Percentiles rank a stretch among this genome's conserved stretches.
Conservation (phyloP, 2,888 invertebrate species). For the Branchellion lobata region DNA sequence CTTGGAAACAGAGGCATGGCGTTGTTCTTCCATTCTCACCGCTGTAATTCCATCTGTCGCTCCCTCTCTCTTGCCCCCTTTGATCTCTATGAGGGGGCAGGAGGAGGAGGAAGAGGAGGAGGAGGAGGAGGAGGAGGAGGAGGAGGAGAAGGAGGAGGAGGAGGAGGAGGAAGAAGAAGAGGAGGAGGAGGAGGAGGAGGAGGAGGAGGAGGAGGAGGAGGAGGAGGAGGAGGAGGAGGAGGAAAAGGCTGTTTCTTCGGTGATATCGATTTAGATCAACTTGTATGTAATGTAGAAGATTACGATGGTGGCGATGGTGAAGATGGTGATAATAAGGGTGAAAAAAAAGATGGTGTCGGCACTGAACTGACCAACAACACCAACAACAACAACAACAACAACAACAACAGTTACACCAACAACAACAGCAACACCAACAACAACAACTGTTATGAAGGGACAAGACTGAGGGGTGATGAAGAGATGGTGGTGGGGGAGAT, state of each 20-base stretch:
- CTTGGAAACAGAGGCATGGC: constrained; percentile 65
- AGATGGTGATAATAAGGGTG: no score
- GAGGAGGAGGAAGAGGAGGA: constrained; percentile 56
- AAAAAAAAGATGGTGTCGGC: no score
- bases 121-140: constrained; percentile 44
- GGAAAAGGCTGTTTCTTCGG: not conserved
- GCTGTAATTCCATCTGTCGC: constrained; percentile 66
- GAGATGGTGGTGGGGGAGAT: no score
- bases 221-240: constrained; percentile 34
- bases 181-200: not conserved
- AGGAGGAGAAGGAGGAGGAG: not conserved
- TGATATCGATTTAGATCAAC: not conserved
- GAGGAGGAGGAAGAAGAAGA: not conserved
- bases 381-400: no score
- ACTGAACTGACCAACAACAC: no score
- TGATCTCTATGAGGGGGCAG: constrained; percentile 64
- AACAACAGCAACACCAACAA: no score
- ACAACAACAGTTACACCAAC: no score
- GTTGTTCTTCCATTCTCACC: constrained; percentile 67
- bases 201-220: constrained; percentile 10
- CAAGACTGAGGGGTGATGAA: no score
- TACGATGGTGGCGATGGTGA: not conserved
- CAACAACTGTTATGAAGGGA: no score
- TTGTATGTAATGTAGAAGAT: not conserved
- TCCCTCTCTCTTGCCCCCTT: constrained; percentile 65